A percentile compares a stretch with the other conserved stretches of the same genome.
These are phyloP conservation scores for Ophion costatus DNA, from an alignment of 2,888 invertebrate genomes.

Conservation along the genomic window DNA sequence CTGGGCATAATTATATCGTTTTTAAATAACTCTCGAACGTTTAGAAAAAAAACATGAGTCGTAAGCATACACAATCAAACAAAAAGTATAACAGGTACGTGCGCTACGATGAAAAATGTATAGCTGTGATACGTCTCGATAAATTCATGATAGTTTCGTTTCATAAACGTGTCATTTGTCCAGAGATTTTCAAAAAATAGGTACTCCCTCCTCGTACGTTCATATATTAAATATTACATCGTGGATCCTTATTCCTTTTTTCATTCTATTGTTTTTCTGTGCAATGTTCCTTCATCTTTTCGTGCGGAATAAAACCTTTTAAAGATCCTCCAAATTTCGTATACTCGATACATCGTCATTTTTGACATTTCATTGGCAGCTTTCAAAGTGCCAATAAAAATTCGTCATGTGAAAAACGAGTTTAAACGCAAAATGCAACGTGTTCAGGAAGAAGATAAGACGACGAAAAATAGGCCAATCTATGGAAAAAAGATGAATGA, in stretches of 20 bases:
- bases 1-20: background rate
- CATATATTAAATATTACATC: slow-evolving; percentile 11
- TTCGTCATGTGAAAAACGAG: background rate
- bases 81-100: slow-evolving; percentile 7
- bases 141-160: slow-evolving; percentile 25
- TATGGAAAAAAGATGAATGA: background rate
- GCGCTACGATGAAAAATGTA: slow-evolving; percentile 25
- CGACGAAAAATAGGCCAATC: slow-evolving; percentile 1
- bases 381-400: background rate
- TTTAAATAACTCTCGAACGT: background rate
- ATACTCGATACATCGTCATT: background rate
- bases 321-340: background rate
- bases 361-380: background rate
- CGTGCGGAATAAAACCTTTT: background rate
- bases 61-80: background rate
- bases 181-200: slow-evolving; percentile 39
- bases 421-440: background rate
- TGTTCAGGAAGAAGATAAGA: background rate
- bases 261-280: background rate
- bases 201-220: slow-evolving; percentile 29
- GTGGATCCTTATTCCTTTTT: background rate
- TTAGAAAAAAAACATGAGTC: background rate
- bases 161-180: slow-evolving; percentile 37
- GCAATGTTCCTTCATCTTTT: background rate
- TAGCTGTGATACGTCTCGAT: slow-evolving; percentile 43